phyloP scores from a whole-genome alignment of 2,888 invertebrate species.

The Lithodes maja region DNA sequence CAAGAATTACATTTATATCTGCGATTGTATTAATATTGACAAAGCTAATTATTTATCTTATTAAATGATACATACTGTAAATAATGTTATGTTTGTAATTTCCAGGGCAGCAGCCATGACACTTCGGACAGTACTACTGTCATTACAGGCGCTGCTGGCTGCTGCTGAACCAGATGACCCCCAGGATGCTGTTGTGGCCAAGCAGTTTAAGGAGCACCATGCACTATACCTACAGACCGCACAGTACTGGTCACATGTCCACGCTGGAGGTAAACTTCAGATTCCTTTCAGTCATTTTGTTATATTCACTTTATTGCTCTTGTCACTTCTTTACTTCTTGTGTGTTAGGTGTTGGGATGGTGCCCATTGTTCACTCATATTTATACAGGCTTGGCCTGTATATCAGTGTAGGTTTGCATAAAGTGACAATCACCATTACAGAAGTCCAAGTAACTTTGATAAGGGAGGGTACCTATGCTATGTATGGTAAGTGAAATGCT shows the following conservation, averaged over 20 bases:
- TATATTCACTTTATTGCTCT: neutral
- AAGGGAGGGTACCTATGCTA: too few relatives aligned
- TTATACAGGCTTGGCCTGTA: too few relatives aligned
- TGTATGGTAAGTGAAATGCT: too few relatives aligned
- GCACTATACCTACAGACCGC: constrained; percentile 93
- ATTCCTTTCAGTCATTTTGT: neutral
- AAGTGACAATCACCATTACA: too few relatives aligned
- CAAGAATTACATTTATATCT: neutral
- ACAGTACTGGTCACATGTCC: constrained; percentile 95
- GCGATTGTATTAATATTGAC: too few relatives aligned
- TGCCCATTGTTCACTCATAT: too few relatives aligned
- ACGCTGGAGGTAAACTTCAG: constrained; percentile 84
- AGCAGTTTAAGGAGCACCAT: constrained; percentile 93
- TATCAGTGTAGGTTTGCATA: too few relatives aligned
- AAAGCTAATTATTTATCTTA: too few relatives aligned
- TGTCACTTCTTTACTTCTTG: neutral
- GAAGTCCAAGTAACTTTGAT: too few relatives aligned
- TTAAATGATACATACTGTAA: too few relatives aligned
- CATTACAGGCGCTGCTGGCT: constrained; percentile 86
- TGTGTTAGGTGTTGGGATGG: too few relatives aligned
- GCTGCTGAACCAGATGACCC: constrained; percentile 96
- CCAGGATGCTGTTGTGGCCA: constrained; percentile 96
- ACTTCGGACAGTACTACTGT: constrained; percentile 93
- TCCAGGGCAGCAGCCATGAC: constrained; percentile 96
- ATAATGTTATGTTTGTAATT: neutral